Evolutionary conservation across 2,888 invertebrate species (phyloP).

Genomic region (Drosophila prolongata): DNA sequence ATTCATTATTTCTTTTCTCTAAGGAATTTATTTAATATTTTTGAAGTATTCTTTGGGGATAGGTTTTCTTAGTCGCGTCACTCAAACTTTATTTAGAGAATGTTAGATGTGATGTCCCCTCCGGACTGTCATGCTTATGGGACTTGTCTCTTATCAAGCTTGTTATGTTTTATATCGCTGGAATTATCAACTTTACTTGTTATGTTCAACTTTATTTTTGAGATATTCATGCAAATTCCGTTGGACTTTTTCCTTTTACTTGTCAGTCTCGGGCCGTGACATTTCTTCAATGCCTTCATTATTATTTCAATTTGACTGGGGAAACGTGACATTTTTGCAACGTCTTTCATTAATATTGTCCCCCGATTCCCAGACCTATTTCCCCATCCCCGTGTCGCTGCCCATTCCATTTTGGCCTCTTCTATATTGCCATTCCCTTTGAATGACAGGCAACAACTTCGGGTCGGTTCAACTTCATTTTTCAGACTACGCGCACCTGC

Average conservation of each 20-base stretch:
- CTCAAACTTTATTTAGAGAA: slow-evolving; percentile 28
- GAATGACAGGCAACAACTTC: slow-evolving; percentile 54
- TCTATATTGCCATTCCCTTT: slow-evolving; percentile 32
- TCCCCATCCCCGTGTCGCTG: slow-evolving; percentile 7
- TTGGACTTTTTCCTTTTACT: slow-evolving; percentile 13
- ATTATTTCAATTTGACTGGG: slow-evolving; percentile 67
- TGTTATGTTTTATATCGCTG: slow-evolving; percentile 32
- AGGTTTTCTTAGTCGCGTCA: slow-evolving; percentile 12
- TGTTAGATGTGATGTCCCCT: slow-evolving; percentile 2
- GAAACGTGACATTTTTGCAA: slow-evolving; percentile 76
- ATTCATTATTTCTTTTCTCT: not conserved
- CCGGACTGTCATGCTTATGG: slow-evolving; percentile 1
- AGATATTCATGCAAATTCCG: slow-evolving; percentile 44
- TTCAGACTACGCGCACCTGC: slow-evolving; percentile 73
- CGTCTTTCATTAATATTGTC: slow-evolving; percentile 75
- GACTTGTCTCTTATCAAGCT: slow-evolving; percentile 21
- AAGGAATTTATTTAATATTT: slow-evolving; percentile 1
- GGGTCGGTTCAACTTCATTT: slow-evolving; percentile 66
- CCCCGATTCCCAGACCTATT: slow-evolving; percentile 13
- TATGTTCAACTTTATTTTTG: slow-evolving; percentile 11
- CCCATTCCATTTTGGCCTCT: slow-evolving; percentile 12
- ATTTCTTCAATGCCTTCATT: slow-evolving; percentile 58
- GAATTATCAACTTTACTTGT: slow-evolving; percentile 27
- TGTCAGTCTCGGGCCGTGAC: slow-evolving; percentile 42
- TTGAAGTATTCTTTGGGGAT: slow-evolving; percentile 18